These are phyloP conservation scores for Grus americana DNA, from an alignment of 2,113 vertebrate genomes.

Conservation along the genomic window DNA sequence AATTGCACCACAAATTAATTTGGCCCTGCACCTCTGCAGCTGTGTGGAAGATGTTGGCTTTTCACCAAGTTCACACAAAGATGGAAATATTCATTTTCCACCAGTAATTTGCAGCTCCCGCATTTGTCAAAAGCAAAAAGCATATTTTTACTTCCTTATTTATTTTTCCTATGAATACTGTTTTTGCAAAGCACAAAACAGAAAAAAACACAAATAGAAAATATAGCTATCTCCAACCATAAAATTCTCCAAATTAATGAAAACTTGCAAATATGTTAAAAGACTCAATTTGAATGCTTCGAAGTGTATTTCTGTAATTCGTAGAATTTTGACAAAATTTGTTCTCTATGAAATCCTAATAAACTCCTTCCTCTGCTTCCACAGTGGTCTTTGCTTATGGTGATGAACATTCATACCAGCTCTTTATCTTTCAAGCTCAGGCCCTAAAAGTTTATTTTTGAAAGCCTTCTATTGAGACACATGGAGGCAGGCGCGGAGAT, in stretches of 20 bases:
- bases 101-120: constrained; percentile 53
- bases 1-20: constrained; percentile 41
- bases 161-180: constrained; percentile 45
- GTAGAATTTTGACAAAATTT: background rate
- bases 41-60: constrained; percentile 63
- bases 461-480: background rate
- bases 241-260: constrained; percentile 44
- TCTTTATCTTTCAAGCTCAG: background rate
- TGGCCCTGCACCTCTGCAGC: constrained; percentile 69
- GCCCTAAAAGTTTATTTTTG: background rate
- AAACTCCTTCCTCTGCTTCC: background rate
- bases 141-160: constrained; percentile 59
- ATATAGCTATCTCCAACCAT: constrained; percentile 13
- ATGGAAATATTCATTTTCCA: constrained; percentile 63
- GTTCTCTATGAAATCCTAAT: background rate
- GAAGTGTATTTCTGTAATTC: constrained; percentile 21
- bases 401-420: background rate
- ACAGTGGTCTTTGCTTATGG: background rate
- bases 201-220: constrained; percentile 33
- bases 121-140: constrained; percentile 51
- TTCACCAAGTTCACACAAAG: constrained; percentile 66
- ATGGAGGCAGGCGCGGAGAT: background rate
- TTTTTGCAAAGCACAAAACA: constrained; percentile 42
- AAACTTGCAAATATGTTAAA: constrained; percentile 50
- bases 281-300: background rate